Evolutionary conservation across 2,113 vertebrate genomes (phyloP), one percentile per base, ranked within the genome.

Genomic region (Thunnus maccoyii): DNA sequence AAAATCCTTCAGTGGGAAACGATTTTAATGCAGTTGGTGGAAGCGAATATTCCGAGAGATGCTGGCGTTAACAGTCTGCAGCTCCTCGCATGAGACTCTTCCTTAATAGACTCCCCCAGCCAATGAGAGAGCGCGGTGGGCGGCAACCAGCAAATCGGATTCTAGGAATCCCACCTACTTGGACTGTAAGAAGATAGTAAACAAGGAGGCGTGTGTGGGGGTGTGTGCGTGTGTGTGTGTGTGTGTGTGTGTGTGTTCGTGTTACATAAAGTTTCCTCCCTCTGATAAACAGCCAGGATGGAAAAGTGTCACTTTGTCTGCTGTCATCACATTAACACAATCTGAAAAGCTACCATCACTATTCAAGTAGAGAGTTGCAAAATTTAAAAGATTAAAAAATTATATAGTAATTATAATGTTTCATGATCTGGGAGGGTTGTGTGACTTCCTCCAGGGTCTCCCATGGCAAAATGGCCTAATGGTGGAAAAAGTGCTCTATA

Each of bases 71-170:
- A 20, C 12, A 50, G 17, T 82, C 62, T 72, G 47, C 36, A 12
- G 44, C 9, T 0, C 12, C 0, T 3, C 41, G 9, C 32, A 2
- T 1, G 52, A 50, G 11, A 0, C 22, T 20, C n/a, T 11, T 9
- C n/a, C 2, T 78, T 67, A 85, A 17, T 4, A 65, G 4, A 15
- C 1, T 2, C 1, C 0, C 17, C 27, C 50, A 52, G 57, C 85
- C 83, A 84, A 88, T 86, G 30, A 52, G 47, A 73, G 44, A 16
- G 61, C 25, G 51, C 16, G 36, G 50, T 27, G 80, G 50, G 72
- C 10, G 57, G 66, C 30, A 4, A 13, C 15, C 22, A 63, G 54
- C 72, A 3, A 74, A 73, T 74, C 0, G 25, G 52, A 51, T 44
- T 25, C 63, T 22, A 52, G 17, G 61, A 73, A 57, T 17, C 16